Conservation (phyloP, 2,797 vertebrate species). For the Ciconia nigra region DNA sequence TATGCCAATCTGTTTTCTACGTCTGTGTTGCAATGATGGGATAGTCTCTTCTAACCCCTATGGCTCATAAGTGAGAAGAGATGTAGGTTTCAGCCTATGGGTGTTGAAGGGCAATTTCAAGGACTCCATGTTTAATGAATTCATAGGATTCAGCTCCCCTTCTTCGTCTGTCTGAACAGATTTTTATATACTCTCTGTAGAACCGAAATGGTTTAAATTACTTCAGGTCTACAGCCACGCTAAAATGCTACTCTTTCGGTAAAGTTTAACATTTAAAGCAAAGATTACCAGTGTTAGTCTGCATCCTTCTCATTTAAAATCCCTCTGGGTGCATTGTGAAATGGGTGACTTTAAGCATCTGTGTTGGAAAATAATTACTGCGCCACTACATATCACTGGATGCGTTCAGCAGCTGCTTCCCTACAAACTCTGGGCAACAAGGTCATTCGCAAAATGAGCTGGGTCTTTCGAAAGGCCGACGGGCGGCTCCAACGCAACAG, state of each 20-base stretch:
- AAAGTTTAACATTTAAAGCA: background rate
- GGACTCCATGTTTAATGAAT: constrained; percentile 13
- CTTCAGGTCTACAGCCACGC: background rate
- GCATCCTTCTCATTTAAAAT: background rate
- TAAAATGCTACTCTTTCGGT: background rate
- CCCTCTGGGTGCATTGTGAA: background rate
- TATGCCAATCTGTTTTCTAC: background rate
- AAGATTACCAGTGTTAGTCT: background rate
- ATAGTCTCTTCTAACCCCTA: background rate
- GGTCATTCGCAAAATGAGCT: background rate
- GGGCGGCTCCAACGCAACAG: background rate
- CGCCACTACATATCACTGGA: background rate
- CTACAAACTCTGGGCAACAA: constrained; percentile 63
- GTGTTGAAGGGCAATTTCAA: background rate
- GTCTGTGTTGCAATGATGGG: background rate
- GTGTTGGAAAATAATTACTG: background rate
- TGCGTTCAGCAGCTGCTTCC: constrained; percentile 5
- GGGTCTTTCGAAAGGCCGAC: background rate
- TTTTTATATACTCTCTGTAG: background rate
- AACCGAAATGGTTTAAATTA: background rate
- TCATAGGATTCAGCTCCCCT: constrained; percentile 30
- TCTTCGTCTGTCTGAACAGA: background rate
- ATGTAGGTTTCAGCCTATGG: background rate
- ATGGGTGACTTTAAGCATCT: background rate
- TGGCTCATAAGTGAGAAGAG: constrained; percentile 32